Evolutionary conservation across 2,113 vertebrate species (phyloP).

Genomic region (Gallinago undulata): DNA sequence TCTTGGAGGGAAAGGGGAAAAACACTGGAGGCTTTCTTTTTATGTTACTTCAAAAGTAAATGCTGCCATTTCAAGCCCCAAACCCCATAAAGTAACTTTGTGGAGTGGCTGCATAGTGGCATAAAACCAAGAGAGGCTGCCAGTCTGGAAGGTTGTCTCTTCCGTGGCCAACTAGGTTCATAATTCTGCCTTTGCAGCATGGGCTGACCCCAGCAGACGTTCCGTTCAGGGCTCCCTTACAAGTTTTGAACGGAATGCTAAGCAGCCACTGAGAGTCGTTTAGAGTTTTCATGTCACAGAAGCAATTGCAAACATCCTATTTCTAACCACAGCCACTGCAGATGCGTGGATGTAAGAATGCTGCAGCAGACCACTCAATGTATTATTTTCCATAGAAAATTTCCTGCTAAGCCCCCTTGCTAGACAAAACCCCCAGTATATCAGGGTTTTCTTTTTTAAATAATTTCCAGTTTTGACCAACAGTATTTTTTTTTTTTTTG

Average conservation of each 20-base stretch:
- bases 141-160: not conserved
- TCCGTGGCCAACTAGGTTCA: fast-evolving
- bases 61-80: not conserved
- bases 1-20: not conserved
- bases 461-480: not conserved
- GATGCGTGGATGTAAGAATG: not conserved
- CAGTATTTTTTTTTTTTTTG: not conserved
- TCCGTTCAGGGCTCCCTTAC: not conserved
- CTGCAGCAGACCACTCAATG: not conserved
- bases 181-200: not conserved
- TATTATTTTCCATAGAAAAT: not conserved
- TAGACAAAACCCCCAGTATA: not conserved
- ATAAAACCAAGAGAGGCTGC: not conserved
- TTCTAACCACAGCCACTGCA: not conserved
- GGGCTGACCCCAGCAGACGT: not conserved
- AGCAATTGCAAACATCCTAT: not conserved
- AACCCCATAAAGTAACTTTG: not conserved
- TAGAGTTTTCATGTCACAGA: not conserved
- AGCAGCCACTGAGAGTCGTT: fast-evolving
- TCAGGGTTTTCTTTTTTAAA: not conserved
- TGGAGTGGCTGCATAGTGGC: not conserved
- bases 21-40: not conserved
- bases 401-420: not conserved
- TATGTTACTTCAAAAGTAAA: not conserved
- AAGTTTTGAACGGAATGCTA: not conserved